Evolutionary conservation across 2,113 vertebrate species (phyloP).

Genomic region (Oxygymnocypris stewartii): DNA sequence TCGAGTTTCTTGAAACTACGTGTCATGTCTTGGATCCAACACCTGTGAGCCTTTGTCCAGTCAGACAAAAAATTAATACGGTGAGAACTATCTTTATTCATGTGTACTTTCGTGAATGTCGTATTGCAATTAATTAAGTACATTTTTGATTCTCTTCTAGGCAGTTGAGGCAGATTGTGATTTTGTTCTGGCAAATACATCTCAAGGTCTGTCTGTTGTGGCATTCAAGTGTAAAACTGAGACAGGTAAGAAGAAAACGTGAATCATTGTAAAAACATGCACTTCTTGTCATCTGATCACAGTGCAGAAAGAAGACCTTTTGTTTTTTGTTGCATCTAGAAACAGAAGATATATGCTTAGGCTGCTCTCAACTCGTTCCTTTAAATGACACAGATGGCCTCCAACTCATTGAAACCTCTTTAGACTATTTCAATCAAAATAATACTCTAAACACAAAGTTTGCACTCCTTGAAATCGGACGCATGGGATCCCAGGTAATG

Average conservation of each 20-base stretch:
- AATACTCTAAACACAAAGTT: constrained; percentile 45
- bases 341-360: constrained; percentile 65
- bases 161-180: constrained; percentile 91
- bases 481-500: constrained; percentile 71
- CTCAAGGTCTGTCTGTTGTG: constrained; percentile 68
- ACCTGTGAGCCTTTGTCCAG: constrained; percentile 78
- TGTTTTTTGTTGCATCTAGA: constrained; percentile 60
- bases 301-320: background rate
- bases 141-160: constrained; percentile 57
- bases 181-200: constrained; percentile 72
- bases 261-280: background rate
- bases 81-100: constrained; percentile 71
- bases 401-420: constrained; percentile 65
- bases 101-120: background rate
- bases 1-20: constrained; percentile 85
- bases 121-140: background rate
- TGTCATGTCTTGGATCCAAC: constrained; percentile 82
- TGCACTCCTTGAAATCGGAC: constrained; percentile 68
- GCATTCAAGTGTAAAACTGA: constrained; percentile 83
- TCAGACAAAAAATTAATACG: constrained; percentile 74
- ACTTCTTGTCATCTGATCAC: background rate
- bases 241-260: constrained; percentile 73
- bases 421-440: constrained; percentile 67
- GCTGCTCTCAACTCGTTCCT: constrained; percentile 66
- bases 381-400: constrained; percentile 68